Conservation (phyloP, 2,888 invertebrate species). For the Diploptera punctata region DNA sequence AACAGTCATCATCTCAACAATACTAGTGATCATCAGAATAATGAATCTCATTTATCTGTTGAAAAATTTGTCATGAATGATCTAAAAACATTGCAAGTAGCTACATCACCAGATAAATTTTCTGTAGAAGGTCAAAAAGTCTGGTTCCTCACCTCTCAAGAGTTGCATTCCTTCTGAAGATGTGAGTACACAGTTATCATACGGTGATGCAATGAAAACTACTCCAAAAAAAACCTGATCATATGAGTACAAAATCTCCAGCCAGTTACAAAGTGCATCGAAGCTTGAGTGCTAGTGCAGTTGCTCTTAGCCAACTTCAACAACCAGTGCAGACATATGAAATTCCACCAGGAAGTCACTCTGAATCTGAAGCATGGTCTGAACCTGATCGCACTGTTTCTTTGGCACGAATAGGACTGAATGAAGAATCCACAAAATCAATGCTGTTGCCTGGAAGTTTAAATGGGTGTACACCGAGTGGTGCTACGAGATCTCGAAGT, state of each 20-base stretch:
- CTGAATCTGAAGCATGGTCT: slow-evolving; percentile 87
- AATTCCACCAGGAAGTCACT: slow-evolving; percentile 45
- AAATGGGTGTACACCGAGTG: not conserved
- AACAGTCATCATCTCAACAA: slow-evolving; percentile 16
- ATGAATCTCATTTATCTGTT: not conserved
- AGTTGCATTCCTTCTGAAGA: not conserved
- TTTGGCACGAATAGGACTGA: slow-evolving; percentile 74
- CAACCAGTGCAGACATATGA: not conserved
- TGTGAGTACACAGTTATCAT: not conserved
- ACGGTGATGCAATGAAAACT: not conserved
- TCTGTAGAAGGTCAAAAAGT: not conserved
- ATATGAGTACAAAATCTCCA: not conserved
- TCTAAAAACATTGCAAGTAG: not conserved
- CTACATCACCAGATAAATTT: not conserved
- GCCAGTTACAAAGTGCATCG: not conserved
- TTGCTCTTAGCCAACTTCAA: slow-evolving; percentile 8
- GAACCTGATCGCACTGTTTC: slow-evolving; percentile 86
- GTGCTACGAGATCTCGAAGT: not conserved
- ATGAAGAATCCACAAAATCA: slow-evolving; percentile 43
- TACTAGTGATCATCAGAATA: not conserved
- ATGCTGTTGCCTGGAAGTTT: not conserved
- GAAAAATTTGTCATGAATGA: not conserved
- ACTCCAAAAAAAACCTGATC: slow-evolving; percentile 8
- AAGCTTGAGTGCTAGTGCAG: slow-evolving; percentile 30
- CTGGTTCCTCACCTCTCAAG: not conserved